Evolutionary conservation across 2,888 invertebrate genomes (phyloP).

Genomic region (Scaeva pyrastri): DNA sequence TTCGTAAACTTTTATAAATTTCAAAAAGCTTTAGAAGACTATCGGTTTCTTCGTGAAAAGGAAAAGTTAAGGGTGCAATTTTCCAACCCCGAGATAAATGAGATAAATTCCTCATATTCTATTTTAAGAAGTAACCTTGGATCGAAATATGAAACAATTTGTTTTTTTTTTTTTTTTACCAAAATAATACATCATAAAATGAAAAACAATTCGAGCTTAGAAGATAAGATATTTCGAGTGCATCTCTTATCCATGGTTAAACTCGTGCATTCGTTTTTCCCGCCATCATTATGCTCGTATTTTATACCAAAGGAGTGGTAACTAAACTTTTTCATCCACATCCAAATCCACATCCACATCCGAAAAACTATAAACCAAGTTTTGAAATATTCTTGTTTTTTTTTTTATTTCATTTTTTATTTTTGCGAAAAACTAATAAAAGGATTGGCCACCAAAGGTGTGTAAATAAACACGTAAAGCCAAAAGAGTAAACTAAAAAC

Average conservation of each 20-base stretch:
- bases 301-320: neutral
- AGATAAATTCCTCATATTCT: no score
- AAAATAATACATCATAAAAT: neutral
- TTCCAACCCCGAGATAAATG: no score
- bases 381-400: conserved; percentile 18
- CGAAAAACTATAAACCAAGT: conserved; percentile 44
- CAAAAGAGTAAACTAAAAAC: conserved; percentile 51
- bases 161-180: no score
- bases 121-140: no score
- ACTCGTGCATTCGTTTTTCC: conserved; percentile 30
- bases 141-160: no score
- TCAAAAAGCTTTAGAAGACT: no score
- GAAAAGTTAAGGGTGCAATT: no score
- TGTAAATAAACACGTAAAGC: conserved; percentile 69
- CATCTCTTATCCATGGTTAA: neutral
- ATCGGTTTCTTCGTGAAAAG: no score
- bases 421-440: conserved; percentile 51
- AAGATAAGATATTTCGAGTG: neutral
- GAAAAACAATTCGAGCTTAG: neutral
- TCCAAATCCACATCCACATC: neutral
- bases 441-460: conserved; percentile 62
- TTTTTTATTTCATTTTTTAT: neutral
- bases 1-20: no score
- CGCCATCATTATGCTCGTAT: no score
- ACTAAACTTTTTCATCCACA: neutral